Evolutionary conservation across 2,888 invertebrate genomes (phyloP).

Genomic region (Torymus texanus): DNA sequence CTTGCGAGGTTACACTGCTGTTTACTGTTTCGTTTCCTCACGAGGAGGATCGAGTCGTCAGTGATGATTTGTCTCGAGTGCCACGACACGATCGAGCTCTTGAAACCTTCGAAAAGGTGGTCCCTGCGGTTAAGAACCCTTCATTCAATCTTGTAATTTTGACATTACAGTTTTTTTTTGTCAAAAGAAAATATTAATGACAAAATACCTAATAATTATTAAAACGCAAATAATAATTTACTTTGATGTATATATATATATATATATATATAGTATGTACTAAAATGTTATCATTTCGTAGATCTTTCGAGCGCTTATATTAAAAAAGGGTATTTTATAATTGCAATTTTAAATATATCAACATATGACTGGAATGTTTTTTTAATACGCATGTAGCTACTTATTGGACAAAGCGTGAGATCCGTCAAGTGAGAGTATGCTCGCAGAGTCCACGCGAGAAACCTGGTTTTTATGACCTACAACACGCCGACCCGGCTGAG

Average conservation of each 20-base stretch:
- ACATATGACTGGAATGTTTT: too few relatives aligned
- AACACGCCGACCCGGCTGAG: constrained; percentile 43
- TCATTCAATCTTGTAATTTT: background rate
- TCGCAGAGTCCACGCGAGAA: background rate
- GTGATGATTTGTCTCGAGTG: constrained; percentile 40
- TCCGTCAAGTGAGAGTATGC: constrained; percentile 1
- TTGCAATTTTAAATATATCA: too few relatives aligned
- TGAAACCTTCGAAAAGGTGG: constrained; percentile 14
- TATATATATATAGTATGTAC: too few relatives aligned
- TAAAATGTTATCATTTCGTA: too few relatives aligned
- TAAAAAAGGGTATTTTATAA: too few relatives aligned
- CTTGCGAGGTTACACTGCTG: constrained; percentile 56
- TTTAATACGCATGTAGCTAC: background rate
- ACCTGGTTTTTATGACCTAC: constrained; percentile 18
- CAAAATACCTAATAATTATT: too few relatives aligned
- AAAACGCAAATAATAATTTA: too few relatives aligned
- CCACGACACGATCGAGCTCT: constrained; percentile 17
- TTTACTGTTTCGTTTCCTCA: constrained; percentile 63
- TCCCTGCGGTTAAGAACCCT: background rate
- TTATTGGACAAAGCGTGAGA: constrained; percentile 17
- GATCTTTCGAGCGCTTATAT: too few relatives aligned
- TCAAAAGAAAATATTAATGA: too few relatives aligned
- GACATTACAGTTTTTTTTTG: too few relatives aligned
- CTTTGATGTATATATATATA: too few relatives aligned
- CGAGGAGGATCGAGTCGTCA: constrained; percentile 7